phyloP scores from a whole-genome alignment of 2,113 vertebrate genomes.

The Ciconia stormi region DNA sequence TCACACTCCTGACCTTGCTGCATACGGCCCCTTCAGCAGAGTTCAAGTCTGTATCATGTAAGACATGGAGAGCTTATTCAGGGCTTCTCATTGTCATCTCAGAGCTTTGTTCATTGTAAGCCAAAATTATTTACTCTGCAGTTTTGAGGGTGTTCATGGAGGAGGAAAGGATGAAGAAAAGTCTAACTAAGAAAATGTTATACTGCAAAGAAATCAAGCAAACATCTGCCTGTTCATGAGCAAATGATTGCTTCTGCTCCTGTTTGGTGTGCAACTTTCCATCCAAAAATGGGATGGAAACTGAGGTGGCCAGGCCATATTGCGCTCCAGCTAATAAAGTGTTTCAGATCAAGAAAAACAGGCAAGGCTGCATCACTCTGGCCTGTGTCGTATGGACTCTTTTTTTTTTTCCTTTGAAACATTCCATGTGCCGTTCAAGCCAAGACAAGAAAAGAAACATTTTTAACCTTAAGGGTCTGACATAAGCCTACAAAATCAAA shows the following conservation, averaged over 20 bases:
- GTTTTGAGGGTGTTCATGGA: neutral
- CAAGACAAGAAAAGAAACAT: conserved; percentile 48
- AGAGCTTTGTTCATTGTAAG: neutral
- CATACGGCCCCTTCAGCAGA: neutral
- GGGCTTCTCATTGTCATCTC: neutral
- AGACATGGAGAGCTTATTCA: neutral
- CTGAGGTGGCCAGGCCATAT: neutral
- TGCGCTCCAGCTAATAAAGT: neutral
- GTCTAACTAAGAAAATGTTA: neutral
- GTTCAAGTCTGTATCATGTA: conserved; percentile 11
- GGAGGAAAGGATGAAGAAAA: neutral
- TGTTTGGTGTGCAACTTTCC: neutral
- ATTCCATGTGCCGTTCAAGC: conserved; percentile 31
- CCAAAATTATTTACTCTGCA: neutral
- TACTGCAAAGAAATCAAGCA: neutral
- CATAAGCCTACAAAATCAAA: conserved; percentile 45
- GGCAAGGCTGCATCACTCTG: conserved; percentile 11
- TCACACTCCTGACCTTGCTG: conserved; percentile 40
- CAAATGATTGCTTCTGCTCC: neutral
- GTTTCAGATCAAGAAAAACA: conserved; percentile 52
- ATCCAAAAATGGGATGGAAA: conserved; percentile 46
- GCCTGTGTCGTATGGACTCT: neutral
- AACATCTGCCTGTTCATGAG: neutral
- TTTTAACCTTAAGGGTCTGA: conserved; percentile 24
- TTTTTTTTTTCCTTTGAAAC: neutral